phyloP scores from a whole-genome alignment of 1,140 invertebrate species.

The Tachypleus tridentatus region DNA sequence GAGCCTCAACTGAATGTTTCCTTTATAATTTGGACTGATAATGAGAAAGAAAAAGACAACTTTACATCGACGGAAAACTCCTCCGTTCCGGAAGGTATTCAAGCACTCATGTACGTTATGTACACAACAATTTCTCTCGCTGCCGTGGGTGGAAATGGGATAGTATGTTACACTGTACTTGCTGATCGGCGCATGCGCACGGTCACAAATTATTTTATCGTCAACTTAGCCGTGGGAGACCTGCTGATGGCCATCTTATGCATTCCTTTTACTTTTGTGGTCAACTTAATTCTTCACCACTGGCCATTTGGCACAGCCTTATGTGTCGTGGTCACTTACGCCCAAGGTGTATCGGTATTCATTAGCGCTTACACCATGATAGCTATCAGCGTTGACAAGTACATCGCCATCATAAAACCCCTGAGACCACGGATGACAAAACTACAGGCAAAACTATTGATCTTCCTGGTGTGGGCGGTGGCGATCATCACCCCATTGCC shows the following conservation, averaged over 20 bases:
- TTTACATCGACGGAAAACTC: too few relatives aligned
- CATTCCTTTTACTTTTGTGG: conserved; percentile 72
- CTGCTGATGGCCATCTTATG: conserved; percentile 72
- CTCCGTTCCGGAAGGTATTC: not conserved
- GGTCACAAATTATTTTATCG: conserved; percentile 77
- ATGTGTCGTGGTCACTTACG: conserved; percentile 63
- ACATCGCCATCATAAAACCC: conserved; percentile 80
- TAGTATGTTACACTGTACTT: conserved; percentile 79
- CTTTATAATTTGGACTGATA: too few relatives aligned
- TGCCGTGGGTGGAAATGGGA: conserved; percentile 64
- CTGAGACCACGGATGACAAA: conserved; percentile 63
- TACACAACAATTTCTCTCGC: conserved; percentile 60
- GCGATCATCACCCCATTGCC: conserved; percentile 65
- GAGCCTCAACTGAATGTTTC: too few relatives aligned
- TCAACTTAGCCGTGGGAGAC: conserved; percentile 71
- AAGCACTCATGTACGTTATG: conserved; percentile 47
- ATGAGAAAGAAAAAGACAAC: too few relatives aligned
- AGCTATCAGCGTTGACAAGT: conserved; percentile 71
- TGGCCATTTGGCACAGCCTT: conserved; percentile 70
- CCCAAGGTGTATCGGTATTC: conserved; percentile 36
- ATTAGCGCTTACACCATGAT: conserved; percentile 71
- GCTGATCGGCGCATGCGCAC: conserved; percentile 49
- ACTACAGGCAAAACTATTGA: conserved; percentile 53
- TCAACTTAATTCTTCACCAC: conserved; percentile 55
- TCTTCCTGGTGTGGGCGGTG: conserved; percentile 59